Percentiles rank a stretch among this genome's conserved stretches.
Evolutionary conservation across 2,113 vertebrate genomes (phyloP).

Genomic region (Oreotragus oreotragus): DNA sequence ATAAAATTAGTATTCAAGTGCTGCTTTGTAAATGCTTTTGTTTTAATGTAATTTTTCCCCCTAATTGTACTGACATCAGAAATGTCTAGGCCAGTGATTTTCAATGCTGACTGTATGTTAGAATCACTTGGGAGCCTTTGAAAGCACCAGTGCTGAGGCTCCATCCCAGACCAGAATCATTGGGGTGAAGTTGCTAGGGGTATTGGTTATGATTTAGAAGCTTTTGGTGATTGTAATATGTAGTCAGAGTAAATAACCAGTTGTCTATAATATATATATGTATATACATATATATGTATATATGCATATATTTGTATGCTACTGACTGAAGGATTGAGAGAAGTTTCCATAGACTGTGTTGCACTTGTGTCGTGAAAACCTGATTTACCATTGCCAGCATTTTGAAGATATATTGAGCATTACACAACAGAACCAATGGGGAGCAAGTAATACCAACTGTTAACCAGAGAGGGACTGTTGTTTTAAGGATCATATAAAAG

Average conservation of each 20-base stretch:
- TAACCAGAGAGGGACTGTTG: background rate
- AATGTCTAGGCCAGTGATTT: background rate
- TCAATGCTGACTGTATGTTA: background rate
- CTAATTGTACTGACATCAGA: background rate
- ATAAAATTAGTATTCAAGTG: background rate
- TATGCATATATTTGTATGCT: background rate
- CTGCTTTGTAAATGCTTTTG: background rate
- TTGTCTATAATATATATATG: background rate
- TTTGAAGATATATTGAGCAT: background rate
- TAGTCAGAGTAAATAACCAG: background rate
- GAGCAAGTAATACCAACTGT: background rate
- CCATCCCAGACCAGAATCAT: background rate
- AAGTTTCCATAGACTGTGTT: background rate
- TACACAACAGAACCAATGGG: background rate
- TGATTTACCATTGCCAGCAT: background rate
- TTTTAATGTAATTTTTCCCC: background rate
- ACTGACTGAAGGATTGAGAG: background rate
- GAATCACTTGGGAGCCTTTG: background rate
- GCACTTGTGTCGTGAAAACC: background rate
- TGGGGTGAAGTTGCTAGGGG: background rate
- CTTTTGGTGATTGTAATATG: background rate
- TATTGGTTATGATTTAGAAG: background rate
- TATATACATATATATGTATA: rapidly evolving
- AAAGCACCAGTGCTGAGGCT: background rate
- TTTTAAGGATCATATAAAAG: background rate